A percentile compares a stretch with the other conserved stretches of the same genome.
Evolutionary conservation across 2,888 invertebrate genomes (phyloP).

Genomic region (Lepeophtheirus nordmannii): DNA sequence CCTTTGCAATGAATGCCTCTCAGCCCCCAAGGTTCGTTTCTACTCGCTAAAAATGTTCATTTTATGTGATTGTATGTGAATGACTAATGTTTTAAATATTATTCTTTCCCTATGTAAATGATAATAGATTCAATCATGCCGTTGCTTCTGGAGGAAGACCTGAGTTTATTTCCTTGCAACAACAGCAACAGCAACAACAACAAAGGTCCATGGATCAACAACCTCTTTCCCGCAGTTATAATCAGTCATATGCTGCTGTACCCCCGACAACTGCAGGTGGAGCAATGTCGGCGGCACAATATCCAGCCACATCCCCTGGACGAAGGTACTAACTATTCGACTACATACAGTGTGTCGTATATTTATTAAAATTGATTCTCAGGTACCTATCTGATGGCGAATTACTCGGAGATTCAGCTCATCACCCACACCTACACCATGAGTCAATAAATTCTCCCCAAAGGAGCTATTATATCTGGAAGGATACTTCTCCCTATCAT

Average conservation of each 20-base stretch:
- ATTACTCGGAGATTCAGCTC: conserved; percentile 35
- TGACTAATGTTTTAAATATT: not conserved
- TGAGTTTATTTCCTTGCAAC: conserved; percentile 7
- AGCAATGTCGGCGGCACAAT: conserved; percentile 6
- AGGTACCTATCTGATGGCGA: conserved; percentile 21
- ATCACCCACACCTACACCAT: conserved; percentile 47
- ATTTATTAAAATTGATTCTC: not conserved
- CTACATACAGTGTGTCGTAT: too few relatives aligned
- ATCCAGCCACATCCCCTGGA: conserved; percentile 20
- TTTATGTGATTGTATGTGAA: not conserved
- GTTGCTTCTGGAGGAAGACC: not conserved
- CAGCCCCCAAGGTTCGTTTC: not conserved
- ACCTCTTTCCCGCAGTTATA: too few relatives aligned
- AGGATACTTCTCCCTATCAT: conserved; percentile 51
- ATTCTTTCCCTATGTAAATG: not conserved
- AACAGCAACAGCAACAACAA: not conserved
- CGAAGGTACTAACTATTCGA: not conserved
- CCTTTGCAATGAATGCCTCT: conserved; percentile 59
- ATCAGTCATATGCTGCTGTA: not conserved
- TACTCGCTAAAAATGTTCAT: too few relatives aligned
- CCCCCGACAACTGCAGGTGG: not conserved
- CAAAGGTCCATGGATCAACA: too few relatives aligned
- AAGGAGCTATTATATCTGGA: conserved; percentile 61
- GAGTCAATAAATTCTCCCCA: conserved; percentile 74
- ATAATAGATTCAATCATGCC: conserved; percentile 15